phyloP scores from a whole-genome alignment of 2,113 vertebrate genomes.

The Polypterus bichir region DNA sequence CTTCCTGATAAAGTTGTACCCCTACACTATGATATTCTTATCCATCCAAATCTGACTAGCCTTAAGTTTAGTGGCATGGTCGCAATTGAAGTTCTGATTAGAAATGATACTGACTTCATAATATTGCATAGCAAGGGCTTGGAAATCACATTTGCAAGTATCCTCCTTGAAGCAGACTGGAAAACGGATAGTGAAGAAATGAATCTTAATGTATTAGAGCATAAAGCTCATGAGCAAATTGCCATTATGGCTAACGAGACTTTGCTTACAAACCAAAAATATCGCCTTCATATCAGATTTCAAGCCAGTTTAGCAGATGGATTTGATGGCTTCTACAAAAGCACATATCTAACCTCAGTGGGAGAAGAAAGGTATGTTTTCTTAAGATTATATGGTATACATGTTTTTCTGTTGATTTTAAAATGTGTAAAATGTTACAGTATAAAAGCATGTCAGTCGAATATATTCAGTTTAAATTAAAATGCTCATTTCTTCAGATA shows the following conservation, averaged over 20 bases:
- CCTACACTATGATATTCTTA: conserved; percentile 18
- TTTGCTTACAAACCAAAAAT: conserved; percentile 10
- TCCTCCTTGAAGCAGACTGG: conserved; percentile 18
- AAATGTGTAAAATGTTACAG: too few species aligned
- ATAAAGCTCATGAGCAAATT: conserved; percentile 25
- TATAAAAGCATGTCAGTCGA: too few species aligned
- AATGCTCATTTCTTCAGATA: too few species aligned
- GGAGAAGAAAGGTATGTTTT: conserved; percentile 25
- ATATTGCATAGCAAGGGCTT: conserved; percentile 27
- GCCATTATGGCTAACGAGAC: conserved; percentile 20
- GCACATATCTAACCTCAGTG: conserved; percentile 18
- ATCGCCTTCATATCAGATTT: conserved; percentile 19
- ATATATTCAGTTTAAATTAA: too few species aligned
- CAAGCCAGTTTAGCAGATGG: conserved; percentile 20
- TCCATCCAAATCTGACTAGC: conserved; percentile 24
- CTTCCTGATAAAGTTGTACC: conserved; percentile 13
- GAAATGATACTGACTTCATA: conserved; percentile 19
- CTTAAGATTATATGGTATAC: too few species aligned
- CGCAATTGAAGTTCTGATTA: conserved; percentile 20
- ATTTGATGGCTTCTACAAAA: conserved; percentile 29
- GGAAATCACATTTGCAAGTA: conserved; percentile 16
- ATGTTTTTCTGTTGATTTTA: too few species aligned
- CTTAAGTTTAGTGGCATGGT: conserved; percentile 25
- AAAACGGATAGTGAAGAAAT: conserved; percentile 2
- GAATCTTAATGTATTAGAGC: conserved; percentile 19